Evolutionary conservation across 2,888 invertebrate genomes (phyloP).

Genomic region (Ypsolopha sequella): DNA sequence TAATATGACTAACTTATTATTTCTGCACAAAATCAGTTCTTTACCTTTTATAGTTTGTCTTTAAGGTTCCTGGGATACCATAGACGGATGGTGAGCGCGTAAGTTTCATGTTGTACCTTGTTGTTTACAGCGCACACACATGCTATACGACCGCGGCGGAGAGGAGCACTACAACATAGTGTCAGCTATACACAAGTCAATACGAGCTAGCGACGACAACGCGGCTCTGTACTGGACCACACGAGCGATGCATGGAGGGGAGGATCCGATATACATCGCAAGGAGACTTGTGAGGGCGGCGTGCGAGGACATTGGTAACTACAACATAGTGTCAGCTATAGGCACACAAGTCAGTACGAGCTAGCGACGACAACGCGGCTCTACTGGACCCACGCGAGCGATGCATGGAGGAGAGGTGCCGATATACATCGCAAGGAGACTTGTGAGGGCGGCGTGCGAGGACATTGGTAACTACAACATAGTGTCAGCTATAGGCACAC

Average conservation of each 20-base stretch:
- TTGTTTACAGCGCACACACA: conserved; percentile 74
- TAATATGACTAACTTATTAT: conserved; percentile 17
- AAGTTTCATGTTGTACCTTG: conserved; percentile 1
- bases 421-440: conserved; percentile 78
- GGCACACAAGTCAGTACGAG: conserved; percentile 86
- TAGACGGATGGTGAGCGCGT: no score
- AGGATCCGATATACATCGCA: conserved; percentile 84
- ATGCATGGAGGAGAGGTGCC: conserved; percentile 86
- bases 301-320: conserved; percentile 84
- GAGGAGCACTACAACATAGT: conserved; percentile 88
- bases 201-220: conserved; percentile 83
- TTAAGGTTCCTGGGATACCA: no score
- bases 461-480: conserved; percentile 85
- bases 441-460: conserved; percentile 82
- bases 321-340: conserved; percentile 85
- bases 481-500: conserved; percentile 85
- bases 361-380: conserved; percentile 84
- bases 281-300: conserved; percentile 80
- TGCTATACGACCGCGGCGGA: conserved; percentile 82
- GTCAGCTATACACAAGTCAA: conserved; percentile 87
- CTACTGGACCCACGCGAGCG: conserved; percentile 87
- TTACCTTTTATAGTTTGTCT: no score
- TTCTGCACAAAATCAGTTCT: no score
- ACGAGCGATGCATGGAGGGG: conserved; percentile 83
- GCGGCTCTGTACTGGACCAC: conserved; percentile 85